These are phyloP conservation scores for Hofmannophila pseudospretella DNA, from an alignment of 2,888 invertebrate genomes.

Conservation along the genomic window DNA sequence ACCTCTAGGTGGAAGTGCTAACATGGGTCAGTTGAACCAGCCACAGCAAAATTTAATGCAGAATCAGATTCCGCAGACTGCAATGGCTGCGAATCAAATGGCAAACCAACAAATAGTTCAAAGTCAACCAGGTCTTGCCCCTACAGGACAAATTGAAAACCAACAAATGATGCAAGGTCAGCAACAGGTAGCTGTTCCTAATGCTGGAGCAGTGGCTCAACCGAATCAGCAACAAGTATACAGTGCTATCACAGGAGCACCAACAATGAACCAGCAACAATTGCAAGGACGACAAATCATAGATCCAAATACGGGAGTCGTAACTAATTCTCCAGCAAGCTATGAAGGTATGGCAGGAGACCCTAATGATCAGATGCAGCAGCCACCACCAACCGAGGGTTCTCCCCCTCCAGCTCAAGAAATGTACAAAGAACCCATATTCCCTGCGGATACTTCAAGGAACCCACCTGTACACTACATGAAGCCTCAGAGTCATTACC, in stretches of 20 bases:
- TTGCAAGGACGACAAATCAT: constrained; percentile 18
- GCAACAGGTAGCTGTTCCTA: constrained; percentile 14
- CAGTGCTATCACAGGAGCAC: constrained; percentile 21
- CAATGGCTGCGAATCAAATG: neutral
- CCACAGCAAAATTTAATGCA: constrained; percentile 3
- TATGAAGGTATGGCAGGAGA: constrained; percentile 21
- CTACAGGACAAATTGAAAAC: neutral
- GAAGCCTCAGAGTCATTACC: constrained; percentile 24
- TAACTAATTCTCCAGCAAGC: constrained; percentile 15
- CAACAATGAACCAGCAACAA: constrained; percentile 21
- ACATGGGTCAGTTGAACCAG: constrained; percentile 18
- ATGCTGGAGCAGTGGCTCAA: constrained; percentile 11
- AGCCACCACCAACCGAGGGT: constrained; percentile 5
- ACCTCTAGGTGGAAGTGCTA: constrained; percentile 18
- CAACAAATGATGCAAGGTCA: constrained; percentile 7
- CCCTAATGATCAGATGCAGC: constrained; percentile 13
- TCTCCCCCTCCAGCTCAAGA: constrained; percentile 9
- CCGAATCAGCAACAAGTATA: constrained; percentile 31
- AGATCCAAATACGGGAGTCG: constrained; percentile 27
- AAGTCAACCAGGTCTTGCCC: constrained; percentile 1
- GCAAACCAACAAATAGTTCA: constrained; percentile 3
- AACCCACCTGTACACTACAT: constrained; percentile 18
- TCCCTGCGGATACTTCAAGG: constrained; percentile 45
- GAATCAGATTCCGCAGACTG: neutral
- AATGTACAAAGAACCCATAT: constrained; percentile 45